These are phyloP conservation scores for Gymnoscopelus braueri DNA, from an alignment of 2,797 vertebrate genomes.

Conservation along the genomic window DNA sequence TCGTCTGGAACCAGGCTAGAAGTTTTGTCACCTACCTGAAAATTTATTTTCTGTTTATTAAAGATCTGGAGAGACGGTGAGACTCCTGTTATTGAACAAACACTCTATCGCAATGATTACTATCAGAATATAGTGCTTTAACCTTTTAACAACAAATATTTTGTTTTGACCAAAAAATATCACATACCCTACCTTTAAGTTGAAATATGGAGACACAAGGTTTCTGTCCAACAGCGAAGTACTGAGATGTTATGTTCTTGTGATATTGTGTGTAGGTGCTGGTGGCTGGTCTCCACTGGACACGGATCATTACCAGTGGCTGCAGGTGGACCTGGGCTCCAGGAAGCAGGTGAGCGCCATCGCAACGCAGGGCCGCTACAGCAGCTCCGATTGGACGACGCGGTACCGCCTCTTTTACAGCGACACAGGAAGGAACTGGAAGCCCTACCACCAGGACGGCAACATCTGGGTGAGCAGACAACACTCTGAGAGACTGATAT, in stretches of 20 bases:
- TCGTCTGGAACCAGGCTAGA: no score
- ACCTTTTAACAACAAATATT: no score
- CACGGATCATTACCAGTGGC: constrained; percentile 97
- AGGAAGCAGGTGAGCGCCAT: constrained; percentile 91
- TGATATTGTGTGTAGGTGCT: constrained; percentile 80
- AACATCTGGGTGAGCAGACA: constrained; percentile 92
- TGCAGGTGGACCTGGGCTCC: constrained; percentile 93
- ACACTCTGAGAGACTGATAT: no score
- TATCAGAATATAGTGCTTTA: no score
- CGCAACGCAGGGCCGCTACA: constrained; percentile 96
- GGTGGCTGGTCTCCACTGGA: constrained; percentile 97
- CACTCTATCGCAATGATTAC: no score
- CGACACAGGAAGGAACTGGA: constrained; percentile 96
- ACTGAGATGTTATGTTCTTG: constrained; percentile 22
- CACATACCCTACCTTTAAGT: no score
- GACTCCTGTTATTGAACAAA: no score
- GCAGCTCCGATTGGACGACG: constrained; percentile 97
- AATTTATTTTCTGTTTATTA: no score
- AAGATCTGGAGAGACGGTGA: no score
- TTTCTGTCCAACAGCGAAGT: constrained; percentile 16
- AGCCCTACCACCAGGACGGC: constrained; percentile 95
- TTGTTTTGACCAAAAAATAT: no score
- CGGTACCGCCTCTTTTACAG: constrained; percentile 95
- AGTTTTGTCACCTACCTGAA: no score
- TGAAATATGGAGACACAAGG: no score